Evolutionary conservation across 2,797 vertebrate genomes (phyloP).

Genomic region (Dendrocincla tyrannina): DNA sequence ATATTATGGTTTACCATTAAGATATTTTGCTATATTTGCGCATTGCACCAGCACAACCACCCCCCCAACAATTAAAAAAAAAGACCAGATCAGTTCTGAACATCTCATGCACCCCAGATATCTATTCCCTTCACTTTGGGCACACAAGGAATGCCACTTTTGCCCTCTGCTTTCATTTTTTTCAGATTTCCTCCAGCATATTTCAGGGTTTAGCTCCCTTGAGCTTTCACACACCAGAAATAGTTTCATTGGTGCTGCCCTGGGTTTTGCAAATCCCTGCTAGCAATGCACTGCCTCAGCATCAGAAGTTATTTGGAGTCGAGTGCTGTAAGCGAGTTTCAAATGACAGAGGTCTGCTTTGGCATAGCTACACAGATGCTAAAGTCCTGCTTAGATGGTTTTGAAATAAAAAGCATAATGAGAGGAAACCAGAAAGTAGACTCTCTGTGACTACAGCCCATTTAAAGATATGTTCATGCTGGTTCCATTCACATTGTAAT

Average conservation of each 20-base stretch:
- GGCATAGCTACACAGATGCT: background rate
- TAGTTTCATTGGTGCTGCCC: slow-evolving; percentile 14
- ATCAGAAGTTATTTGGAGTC: background rate
- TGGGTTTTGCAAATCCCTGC: slow-evolving; percentile 18
- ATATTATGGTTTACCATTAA: slow-evolving; percentile 48
- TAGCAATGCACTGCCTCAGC: background rate
- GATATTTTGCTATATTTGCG: slow-evolving; percentile 42
- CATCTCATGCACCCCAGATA: background rate
- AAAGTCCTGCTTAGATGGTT: background rate
- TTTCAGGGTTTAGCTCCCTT: background rate
- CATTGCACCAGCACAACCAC: slow-evolving; percentile 27
- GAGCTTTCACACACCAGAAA: slow-evolving; percentile 12
- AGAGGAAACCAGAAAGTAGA: background rate
- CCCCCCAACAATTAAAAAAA: background rate
- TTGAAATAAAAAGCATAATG: background rate
- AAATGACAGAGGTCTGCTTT: background rate
- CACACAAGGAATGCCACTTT: background rate
- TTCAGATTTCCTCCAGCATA: background rate
- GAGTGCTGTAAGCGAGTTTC: background rate
- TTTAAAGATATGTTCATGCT: background rate
- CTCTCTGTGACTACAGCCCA: background rate
- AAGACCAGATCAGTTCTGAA: background rate
- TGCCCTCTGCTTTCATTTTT: background rate
- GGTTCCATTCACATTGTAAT: background rate
- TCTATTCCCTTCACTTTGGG: background rate